Percentiles rank a stretch among this genome's conserved stretches.
phyloP scores from a whole-genome alignment of 2,113 vertebrate genomes.

The Lepus timidus region DNA sequence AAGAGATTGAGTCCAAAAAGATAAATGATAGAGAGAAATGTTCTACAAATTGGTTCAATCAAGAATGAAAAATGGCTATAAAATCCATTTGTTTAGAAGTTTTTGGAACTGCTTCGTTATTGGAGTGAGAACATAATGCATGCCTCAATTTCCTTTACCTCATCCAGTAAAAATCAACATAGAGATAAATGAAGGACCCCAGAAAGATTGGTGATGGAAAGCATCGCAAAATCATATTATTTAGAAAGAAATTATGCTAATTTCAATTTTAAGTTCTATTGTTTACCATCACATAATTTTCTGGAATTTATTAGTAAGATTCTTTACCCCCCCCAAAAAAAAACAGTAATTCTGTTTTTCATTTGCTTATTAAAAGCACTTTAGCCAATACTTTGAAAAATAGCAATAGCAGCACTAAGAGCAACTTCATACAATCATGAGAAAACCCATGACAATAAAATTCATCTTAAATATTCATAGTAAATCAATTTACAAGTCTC shows the following conservation, averaged over 20 bases:
- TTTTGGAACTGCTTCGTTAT: neutral
- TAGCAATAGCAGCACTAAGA: neutral
- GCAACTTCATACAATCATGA: neutral
- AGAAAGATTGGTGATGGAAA: neutral
- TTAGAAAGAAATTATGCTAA: neutral
- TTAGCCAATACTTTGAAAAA: conserved; percentile 6
- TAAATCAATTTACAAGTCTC: neutral
- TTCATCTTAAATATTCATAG: neutral
- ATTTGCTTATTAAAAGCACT: neutral
- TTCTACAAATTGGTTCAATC: conserved; percentile 21
- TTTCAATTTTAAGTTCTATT: neutral
- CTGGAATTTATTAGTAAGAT: neutral
- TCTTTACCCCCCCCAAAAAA: neutral
- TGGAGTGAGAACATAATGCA: neutral
- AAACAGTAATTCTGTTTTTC: neutral
- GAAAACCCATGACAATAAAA: neutral
- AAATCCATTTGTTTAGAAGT: conserved; percentile 5
- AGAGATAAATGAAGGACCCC: neutral
- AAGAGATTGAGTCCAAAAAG: neutral
- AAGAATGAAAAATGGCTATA: neutral
- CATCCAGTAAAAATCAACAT: neutral
- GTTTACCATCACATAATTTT: neutral
- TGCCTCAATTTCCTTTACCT: neutral
- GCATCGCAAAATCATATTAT: neutral
- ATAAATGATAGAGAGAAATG: conserved; percentile 12